phyloP scores from a whole-genome alignment of 2,113 vertebrate species.

The Colaptes auratus region DNA sequence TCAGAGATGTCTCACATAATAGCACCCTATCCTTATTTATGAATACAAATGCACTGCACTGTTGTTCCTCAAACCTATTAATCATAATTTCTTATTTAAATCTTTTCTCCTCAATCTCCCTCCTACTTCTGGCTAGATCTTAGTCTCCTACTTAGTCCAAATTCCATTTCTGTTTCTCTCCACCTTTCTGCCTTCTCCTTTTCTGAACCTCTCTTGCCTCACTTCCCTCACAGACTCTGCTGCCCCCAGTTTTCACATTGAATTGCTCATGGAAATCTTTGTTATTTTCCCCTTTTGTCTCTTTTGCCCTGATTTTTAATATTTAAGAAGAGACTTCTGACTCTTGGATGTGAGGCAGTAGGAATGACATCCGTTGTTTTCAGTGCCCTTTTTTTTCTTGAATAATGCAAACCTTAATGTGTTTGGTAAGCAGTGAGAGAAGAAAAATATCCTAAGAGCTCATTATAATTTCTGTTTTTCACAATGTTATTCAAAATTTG shows the following conservation, averaged over 20 bases:
- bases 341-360: not conserved
- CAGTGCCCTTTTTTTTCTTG: not conserved
- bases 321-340: not conserved
- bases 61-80: not conserved
- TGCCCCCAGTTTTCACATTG: not conserved
- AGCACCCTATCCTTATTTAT: not conserved
- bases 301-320: not conserved
- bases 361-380: not conserved
- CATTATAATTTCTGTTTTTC: not conserved
- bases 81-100: not conserved
- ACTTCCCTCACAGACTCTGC: not conserved
- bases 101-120: not conserved
- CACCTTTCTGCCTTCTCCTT: not conserved
- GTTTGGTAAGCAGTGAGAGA: rapidly evolving
- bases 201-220: not conserved
- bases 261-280: not conserved
- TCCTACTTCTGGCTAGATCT: not conserved
- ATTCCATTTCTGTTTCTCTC: not conserved
- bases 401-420: not conserved
- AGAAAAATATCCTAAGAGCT: not conserved
- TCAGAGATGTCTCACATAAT: not conserved
- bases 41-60: not conserved
- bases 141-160: not conserved
- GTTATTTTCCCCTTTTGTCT: not conserved
- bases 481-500: not conserved